These are phyloP conservation scores for Drosophila micromelanica DNA, from an alignment of 1,140 invertebrate genomes.

Conservation along the genomic window DNA sequence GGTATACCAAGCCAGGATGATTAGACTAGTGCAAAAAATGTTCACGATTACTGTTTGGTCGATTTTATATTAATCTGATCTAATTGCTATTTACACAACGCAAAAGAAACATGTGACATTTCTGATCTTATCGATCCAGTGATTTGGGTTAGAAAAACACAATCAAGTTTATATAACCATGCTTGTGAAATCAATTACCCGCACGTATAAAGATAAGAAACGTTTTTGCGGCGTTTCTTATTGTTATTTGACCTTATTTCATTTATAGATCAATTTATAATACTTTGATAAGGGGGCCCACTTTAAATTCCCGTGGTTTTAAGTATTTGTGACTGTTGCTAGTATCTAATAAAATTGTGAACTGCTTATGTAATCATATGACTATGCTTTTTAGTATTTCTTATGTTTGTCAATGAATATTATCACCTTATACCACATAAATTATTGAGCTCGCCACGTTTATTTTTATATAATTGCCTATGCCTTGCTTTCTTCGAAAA, in stretches of 20 bases:
- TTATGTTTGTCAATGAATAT: slow-evolving; percentile 9
- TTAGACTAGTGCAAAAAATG: background rate
- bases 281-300: slow-evolving; percentile 50
- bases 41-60: slow-evolving; percentile 7
- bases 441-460: background rate
- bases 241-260: slow-evolving; percentile 7
- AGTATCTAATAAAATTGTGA: slow-evolving; percentile 4
- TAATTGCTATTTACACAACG: slow-evolving; percentile 14
- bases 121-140: slow-evolving; percentile 37
- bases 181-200: slow-evolving; percentile 53
- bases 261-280: slow-evolving; percentile 53
- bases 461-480: slow-evolving; percentile 3
- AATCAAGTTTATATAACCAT: slow-evolving; percentile 44
- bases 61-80: background rate
- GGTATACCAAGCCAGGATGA: background rate
- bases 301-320: slow-evolving; percentile 15
- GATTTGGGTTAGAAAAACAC: slow-evolving; percentile 39
- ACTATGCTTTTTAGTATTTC: background rate
- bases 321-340: slow-evolving; percentile 19
- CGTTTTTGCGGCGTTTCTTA: slow-evolving; percentile 13
- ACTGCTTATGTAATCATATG: slow-evolving; percentile 31
- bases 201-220: slow-evolving; percentile 48
- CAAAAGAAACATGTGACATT: slow-evolving; percentile 53
- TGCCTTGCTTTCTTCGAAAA: slow-evolving; percentile 10
- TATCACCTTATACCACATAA: slow-evolving; percentile 12